These are phyloP conservation scores for Anas bernieri DNA, from an alignment of 2,797 vertebrate genomes.

Conservation along the genomic window DNA sequence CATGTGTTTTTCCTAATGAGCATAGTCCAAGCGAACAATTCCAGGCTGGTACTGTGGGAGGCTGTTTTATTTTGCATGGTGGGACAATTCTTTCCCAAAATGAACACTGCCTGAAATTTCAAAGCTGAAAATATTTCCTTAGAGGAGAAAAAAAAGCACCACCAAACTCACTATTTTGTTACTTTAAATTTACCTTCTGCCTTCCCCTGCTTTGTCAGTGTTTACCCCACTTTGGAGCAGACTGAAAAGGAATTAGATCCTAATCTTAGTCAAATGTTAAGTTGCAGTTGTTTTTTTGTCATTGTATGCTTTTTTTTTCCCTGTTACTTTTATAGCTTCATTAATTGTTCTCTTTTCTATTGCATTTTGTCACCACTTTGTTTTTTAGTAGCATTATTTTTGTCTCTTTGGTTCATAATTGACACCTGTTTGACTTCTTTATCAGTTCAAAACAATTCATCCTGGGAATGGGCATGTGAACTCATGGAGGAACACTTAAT, in stretches of 20 bases:
- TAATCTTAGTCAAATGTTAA: constrained; percentile 54
- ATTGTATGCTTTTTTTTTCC: constrained; percentile 59
- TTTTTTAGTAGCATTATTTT: constrained; percentile 52
- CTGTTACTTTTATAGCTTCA: constrained; percentile 62
- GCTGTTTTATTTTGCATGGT: background rate
- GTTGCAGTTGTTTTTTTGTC: constrained; percentile 48
- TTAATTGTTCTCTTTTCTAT: constrained; percentile 72
- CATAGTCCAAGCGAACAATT: background rate
- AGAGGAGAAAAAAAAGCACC: background rate
- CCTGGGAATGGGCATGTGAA: background rate
- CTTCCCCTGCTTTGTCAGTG: constrained; percentile 18
- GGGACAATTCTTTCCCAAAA: background rate
- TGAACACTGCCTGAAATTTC: background rate
- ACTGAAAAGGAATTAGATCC: constrained; percentile 78
- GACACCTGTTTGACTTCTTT: constrained; percentile 12
- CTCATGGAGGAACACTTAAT: background rate
- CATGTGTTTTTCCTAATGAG: fast-evolving
- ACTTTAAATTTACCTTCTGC: background rate
- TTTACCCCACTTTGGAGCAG: constrained; percentile 72
- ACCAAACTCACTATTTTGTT: background rate
- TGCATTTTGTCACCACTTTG: constrained; percentile 39
- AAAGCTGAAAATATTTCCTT: background rate
- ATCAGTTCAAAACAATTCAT: constrained; percentile 49
- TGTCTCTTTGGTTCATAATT: constrained; percentile 51
- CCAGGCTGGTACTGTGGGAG: background rate